phyloP scores from a whole-genome alignment of 2,113 vertebrate species.

The Pluvianellus socialis region DNA sequence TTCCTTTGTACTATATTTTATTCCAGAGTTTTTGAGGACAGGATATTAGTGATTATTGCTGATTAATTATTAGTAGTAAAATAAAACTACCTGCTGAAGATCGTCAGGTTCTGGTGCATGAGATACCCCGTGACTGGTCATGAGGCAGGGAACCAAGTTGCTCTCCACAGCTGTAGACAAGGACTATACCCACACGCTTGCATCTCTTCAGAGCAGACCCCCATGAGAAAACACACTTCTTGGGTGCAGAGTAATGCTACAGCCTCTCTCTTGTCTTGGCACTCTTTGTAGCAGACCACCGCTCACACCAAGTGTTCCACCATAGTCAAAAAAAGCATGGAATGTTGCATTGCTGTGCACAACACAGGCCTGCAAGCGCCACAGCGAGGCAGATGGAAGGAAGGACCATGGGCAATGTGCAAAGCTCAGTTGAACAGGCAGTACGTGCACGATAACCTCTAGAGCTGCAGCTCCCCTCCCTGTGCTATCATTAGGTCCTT shows the following conservation, averaged over 20 bases:
- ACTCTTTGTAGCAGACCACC: background rate
- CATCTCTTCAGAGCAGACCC: background rate
- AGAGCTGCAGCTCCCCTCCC: background rate
- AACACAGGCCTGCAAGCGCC: background rate
- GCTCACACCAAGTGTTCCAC: accelerated
- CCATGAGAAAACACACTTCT: background rate
- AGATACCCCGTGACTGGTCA: background rate
- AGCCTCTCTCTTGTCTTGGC: background rate
- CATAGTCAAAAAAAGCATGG: background rate
- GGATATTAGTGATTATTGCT: background rate
- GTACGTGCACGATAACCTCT: too few species aligned
- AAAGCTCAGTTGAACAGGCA: background rate
- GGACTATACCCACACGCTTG: background rate
- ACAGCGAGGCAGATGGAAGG: background rate
- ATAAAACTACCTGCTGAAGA: background rate
- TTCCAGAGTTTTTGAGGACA: background rate
- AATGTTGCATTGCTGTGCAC: background rate
- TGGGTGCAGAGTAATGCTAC: background rate
- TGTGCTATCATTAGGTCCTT: background rate
- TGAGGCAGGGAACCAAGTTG: background rate
- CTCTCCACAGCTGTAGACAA: background rate
- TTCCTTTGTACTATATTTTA: background rate
- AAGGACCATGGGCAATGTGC: too few species aligned
- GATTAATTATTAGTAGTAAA: background rate
- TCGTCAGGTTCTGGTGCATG: background rate